A percentile compares a stretch with the other conserved stretches of the same genome.
Conservation (phyloP, 2,888 invertebrate species). For the Euplexia lucipara region DNA sequence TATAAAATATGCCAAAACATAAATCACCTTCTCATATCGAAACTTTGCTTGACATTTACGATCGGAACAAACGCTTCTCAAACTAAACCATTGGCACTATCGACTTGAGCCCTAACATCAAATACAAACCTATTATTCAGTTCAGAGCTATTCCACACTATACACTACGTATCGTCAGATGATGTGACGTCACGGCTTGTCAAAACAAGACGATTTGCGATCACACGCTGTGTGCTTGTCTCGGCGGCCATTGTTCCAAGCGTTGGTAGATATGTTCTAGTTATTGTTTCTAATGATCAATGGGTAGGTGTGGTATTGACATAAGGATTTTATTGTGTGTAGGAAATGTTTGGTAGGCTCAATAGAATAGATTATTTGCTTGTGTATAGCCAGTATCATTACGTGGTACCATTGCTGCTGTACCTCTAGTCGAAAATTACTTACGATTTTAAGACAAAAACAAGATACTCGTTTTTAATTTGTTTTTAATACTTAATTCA, state of each 20-base stretch:
- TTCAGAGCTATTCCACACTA: neutral
- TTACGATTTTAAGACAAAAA: no score
- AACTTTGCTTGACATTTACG: neutral
- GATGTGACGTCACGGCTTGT: slow-evolving; percentile 49
- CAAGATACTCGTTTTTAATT: no score
- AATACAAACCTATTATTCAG: slow-evolving; percentile 44
- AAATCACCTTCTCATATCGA: neutral
- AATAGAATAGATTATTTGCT: no score
- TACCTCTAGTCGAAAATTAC: no score
- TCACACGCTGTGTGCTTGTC: slow-evolving; percentile 51
- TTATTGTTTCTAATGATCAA: slow-evolving; percentile 47
- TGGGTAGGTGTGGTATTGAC: slow-evolving; percentile 32
- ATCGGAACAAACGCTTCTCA: neutral
- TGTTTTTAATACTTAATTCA: no score
- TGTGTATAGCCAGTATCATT: no score
- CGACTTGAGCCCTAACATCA: slow-evolving; percentile 22
- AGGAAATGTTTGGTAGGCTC: slow-evolving; percentile 3
- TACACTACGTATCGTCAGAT: slow-evolving; percentile 21
- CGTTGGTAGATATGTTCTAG: slow-evolving; percentile 40
- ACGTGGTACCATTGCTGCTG: no score
- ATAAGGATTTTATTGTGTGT: slow-evolving; percentile 32
- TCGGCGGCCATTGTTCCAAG: slow-evolving; percentile 44
- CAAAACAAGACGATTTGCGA: slow-evolving; percentile 62
- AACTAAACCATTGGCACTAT: slow-evolving; percentile 31
- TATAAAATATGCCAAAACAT: neutral